A percentile compares a stretch with the other conserved stretches of the same genome.
phyloP scores from a whole-genome alignment of 2,797 vertebrate species.

The Enteromius trimaculatus region DNA sequence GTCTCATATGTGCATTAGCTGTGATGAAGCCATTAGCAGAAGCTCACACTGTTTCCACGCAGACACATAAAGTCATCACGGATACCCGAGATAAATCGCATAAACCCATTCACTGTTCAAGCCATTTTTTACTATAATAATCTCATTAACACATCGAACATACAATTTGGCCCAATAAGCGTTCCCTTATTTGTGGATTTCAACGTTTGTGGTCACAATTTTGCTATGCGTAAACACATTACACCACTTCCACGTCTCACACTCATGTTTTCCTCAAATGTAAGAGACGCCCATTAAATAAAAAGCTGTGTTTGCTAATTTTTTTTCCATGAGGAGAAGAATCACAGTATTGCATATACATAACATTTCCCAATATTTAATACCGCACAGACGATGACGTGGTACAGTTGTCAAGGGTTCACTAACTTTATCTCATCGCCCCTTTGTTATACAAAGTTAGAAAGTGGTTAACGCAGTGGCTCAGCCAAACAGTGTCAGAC shows the following conservation, averaged over 20 bases:
- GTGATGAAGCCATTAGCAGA: slow-evolving; percentile 45
- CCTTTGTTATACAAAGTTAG: slow-evolving; percentile 11
- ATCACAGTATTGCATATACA: neutral
- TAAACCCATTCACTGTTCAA: slow-evolving; percentile 29
- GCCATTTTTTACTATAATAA: neutral
- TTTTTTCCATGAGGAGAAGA: neutral
- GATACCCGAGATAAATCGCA: slow-evolving; percentile 11
- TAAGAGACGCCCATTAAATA: neutral
- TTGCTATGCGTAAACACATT: slow-evolving; percentile 15
- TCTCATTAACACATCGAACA: slow-evolving; percentile 32
- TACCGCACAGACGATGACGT: neutral
- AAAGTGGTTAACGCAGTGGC: slow-evolving; percentile 13
- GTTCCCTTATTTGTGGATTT: neutral
- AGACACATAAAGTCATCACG: slow-evolving; percentile 30
- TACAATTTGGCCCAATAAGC: slow-evolving; percentile 3
- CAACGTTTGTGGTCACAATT: slow-evolving; percentile 7
- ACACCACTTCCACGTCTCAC: neutral
- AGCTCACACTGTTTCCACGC: slow-evolving; percentile 41
- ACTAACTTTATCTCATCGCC: neutral
- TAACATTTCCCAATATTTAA: neutral
- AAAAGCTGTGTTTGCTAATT: neutral
- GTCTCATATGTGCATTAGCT: slow-evolving; percentile 41
- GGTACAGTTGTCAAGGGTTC: neutral
- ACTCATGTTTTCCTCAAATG: neutral
- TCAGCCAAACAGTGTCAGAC: slow-evolving; percentile 12